phyloP scores from a whole-genome alignment of 2,113 vertebrate species.

The Tursiops truncatus region DNA sequence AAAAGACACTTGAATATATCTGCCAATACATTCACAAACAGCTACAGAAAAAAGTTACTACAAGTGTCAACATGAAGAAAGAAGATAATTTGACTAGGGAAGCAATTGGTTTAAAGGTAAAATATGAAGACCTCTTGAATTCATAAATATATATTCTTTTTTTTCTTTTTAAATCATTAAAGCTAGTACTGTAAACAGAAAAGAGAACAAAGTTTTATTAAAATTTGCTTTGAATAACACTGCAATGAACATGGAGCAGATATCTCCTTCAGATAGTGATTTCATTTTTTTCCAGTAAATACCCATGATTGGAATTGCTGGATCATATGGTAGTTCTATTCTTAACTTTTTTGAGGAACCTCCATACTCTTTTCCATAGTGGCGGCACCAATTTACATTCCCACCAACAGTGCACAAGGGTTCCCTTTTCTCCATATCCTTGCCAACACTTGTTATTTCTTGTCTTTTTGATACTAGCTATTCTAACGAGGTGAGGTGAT shows the following conservation, averaged over 20 bases:
- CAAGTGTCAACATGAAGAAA: not conserved
- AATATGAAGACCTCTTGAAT: not conserved
- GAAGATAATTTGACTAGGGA: not conserved
- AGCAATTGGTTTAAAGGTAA: not conserved
- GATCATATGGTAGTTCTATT: not conserved
- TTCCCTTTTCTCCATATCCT: not conserved
- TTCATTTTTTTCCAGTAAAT: not conserved
- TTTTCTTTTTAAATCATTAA: not conserved
- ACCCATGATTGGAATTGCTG: not conserved
- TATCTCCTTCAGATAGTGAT: not conserved
- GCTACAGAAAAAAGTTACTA: not conserved
- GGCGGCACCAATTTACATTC: not conserved
- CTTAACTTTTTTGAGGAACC: not conserved
- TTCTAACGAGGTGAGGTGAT: not conserved
- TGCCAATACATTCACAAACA: not conserved
- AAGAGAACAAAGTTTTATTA: not conserved
- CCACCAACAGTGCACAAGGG: not conserved
- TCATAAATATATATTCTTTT: not conserved
- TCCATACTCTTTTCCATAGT: not conserved
- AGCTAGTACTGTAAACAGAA: not conserved
- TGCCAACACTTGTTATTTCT: not conserved
- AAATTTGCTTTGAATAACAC: not conserved
- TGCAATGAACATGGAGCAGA: not conserved
- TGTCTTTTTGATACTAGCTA: not conserved
- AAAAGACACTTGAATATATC: not conserved